phyloP scores from a whole-genome alignment of 2,888 invertebrate species.

The Lycophotia porphyrea region DNA sequence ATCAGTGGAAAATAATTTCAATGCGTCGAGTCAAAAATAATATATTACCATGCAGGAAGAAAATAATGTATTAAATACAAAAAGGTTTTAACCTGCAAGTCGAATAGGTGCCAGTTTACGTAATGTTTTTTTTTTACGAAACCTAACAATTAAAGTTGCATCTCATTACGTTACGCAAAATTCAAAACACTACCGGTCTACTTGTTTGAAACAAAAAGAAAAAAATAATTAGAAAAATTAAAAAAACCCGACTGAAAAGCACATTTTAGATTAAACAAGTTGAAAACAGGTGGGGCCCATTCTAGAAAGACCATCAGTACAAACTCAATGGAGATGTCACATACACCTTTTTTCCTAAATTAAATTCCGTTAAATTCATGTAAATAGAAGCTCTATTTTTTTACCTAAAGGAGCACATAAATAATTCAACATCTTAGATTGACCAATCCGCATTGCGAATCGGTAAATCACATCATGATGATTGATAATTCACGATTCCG shows the following conservation, averaged over 20 bases:
- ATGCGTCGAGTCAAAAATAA: not conserved
- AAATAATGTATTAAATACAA: not conserved
- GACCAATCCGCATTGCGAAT: slow-evolving; percentile 39
- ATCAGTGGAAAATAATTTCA: not conserved
- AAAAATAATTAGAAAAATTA: too few relatives aligned
- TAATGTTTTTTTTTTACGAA: not conserved
- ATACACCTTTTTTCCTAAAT: not conserved
- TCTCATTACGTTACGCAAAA: not conserved
- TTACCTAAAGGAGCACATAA: not conserved
- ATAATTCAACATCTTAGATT: slow-evolving; percentile 25
- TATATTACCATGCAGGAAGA: not conserved
- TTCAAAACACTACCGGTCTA: not conserved
- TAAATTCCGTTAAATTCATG: not conserved
- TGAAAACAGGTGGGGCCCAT: too few relatives aligned
- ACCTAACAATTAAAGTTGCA: not conserved
- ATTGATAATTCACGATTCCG: slow-evolving; percentile 45
- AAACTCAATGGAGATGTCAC: too few relatives aligned
- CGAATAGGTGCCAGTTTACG: not conserved
- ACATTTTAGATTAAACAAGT: too few relatives aligned
- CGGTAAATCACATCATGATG: slow-evolving; percentile 51
- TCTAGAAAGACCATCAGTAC: not conserved
- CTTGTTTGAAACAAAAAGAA: not conserved
- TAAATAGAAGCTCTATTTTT: not conserved
- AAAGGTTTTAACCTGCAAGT: not conserved
- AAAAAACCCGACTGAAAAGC: too few relatives aligned